Evolutionary conservation across 2,888 invertebrate species (phyloP).

Genomic region (Capitulum mitella): DNA sequence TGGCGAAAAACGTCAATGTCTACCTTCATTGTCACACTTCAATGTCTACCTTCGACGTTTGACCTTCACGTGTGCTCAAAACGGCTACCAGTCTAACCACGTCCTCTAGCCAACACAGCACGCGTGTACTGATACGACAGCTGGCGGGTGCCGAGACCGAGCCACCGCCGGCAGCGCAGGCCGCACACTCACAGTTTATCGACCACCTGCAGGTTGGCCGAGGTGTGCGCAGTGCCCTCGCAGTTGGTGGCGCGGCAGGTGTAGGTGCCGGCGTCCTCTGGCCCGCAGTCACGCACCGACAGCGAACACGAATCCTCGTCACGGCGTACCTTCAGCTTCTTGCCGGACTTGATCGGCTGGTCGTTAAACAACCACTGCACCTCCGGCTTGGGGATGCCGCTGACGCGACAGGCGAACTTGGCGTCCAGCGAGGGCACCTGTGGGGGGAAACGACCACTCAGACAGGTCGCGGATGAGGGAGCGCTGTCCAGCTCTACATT

Average conservation of each 20-base stretch:
- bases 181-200: conserved; percentile 69
- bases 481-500: too few species aligned
- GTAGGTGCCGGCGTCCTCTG: not conserved
- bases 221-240: not conserved
- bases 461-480: too few species aligned
- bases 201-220: conserved; percentile 57
- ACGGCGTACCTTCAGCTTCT: conserved; percentile 43
- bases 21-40: too few species aligned
- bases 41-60: too few species aligned
- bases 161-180: too few species aligned
- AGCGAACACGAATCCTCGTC: not conserved
- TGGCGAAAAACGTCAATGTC: too few species aligned
- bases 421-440: not conserved
- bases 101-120: too few species aligned
- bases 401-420: not conserved
- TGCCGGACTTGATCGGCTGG: conserved; percentile 51
- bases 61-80: too few species aligned
- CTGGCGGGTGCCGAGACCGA: too few species aligned
- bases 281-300: not conserved
- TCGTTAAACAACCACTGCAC: conserved; percentile 82
- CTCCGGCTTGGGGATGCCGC: conserved; percentile 61
- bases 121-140: too few species aligned
- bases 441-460: too few species aligned
- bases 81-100: too few species aligned
- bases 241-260: not conserved